Evolutionary conservation across 1,140 invertebrate species (phyloP), one percentile per base, ranked within the genome.

Genomic region (Temnothorax longispinosus): DNA sequence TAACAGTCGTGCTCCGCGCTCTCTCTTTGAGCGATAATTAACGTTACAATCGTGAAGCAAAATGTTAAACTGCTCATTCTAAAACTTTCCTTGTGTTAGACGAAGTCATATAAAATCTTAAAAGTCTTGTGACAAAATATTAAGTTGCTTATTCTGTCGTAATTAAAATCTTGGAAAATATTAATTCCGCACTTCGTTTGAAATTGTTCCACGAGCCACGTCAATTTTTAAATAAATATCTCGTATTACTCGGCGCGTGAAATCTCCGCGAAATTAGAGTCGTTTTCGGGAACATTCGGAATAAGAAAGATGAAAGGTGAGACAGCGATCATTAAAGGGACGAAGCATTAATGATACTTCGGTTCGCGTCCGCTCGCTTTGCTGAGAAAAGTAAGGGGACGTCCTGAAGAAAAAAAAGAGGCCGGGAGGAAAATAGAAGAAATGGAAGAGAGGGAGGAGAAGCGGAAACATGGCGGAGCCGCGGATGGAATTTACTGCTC

Each of bases 401-500:
- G 47, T 65, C 47, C 15, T 69, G 58, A 74, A 65, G 56, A 78
- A 60, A 71, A 90, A 82, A 86, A 69, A 58, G 65, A 56, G 35
- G 52, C 52, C 15, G 52, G 52, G 5, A 6, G 15, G 84, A 86
- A 85, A 74, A 58, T 54, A 44, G 13, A 27, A 54, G 71, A 78
- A 76, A 65, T 50, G 54, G 58, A 71, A 44, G 77, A 87, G 27
- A 84, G 78, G 67, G 64, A 75, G 75, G 86, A 93, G 74, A 88
- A 91, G 76, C 77, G 87, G 89, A 89, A 90, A 87, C 80, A 84
- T 69, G 52, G 67, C 76, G 88, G 87, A 84, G 84, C 69, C 89
- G 84, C 87, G 86, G 80, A 93, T 92, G 91, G 90, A 94, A 93
- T 94, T 92, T 93, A 93, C 92, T 89, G 90, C 89, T 87, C 77